Evolutionary conservation across 2,888 invertebrate genomes (phyloP), one percentile per base, ranked within the genome.

Genomic region (Incurvaria masculella): DNA sequence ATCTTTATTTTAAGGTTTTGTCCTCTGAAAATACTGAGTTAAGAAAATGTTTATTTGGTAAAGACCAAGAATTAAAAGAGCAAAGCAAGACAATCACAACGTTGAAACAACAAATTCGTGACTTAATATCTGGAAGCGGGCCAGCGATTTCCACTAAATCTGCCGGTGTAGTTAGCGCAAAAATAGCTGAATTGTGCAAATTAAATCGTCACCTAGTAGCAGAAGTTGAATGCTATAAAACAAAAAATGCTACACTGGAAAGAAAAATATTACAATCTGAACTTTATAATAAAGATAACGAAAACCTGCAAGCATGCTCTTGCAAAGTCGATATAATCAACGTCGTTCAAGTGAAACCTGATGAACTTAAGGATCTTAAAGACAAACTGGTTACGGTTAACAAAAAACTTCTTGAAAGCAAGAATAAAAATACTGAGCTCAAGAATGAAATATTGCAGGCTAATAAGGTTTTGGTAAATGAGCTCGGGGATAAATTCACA

Each of bases 401-500:
- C 47, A 81, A 80, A 53, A 89, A 87, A 62, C 69, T 90, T 1
- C 84, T 82, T 50, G 89, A 89, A 47, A 79, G 81, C 19, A 85
- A 86, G 57, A 89, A 90, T 60, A 79, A 80, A 53, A 87, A 86
- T 59, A 68, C 83, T 0, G 83, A 84, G 57, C 65, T 91, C 8
- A 87, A 86, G 59, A 88, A 84, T 56, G 89, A 89, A 55, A 71
- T 91, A 33, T 81, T 88, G 54, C 62, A 86, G 48, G 86, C 88
- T 0, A 87, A 88, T 17, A 90, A 88, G 71, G 82, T 88, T 52
- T 62, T 91, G 17, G 84, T 86, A 58, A 87, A 86, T 62, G 91
- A 92, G 69, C 73, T 88, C 16, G 91, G 91, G 0, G 88, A 90
- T 49, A 81, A 79, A 56, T 82, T 87, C 39, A 83, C 81, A 2